phyloP scores from a whole-genome alignment of 2,113 vertebrate genomes.

The Aphyosemion australe region DNA sequence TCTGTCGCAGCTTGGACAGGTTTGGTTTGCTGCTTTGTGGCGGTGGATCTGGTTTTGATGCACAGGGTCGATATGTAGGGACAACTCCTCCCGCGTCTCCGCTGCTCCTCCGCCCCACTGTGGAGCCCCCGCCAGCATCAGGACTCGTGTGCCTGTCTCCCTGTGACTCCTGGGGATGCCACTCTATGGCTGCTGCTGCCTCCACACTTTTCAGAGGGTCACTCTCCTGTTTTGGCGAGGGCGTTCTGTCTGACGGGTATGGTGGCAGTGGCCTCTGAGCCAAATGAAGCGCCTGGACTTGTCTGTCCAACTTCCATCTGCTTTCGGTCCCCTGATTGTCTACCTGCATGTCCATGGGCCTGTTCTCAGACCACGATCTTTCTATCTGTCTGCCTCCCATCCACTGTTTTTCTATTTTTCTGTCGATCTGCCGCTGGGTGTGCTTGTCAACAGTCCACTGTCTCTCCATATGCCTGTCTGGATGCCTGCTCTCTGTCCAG shows the following conservation, averaged over 20 bases:
- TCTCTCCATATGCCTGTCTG: constrained; percentile 62
- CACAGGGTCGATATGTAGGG: constrained; percentile 24
- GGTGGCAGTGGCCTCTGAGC: constrained; percentile 71
- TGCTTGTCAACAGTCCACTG: constrained; percentile 75
- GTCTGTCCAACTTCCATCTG: constrained; percentile 63
- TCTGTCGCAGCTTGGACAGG: constrained; percentile 63
- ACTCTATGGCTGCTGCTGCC: constrained; percentile 31
- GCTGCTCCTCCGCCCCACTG: constrained; percentile 60
- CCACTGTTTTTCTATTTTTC: constrained; percentile 77
- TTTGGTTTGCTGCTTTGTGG: constrained; percentile 74
- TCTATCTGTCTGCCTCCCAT: constrained; percentile 70
- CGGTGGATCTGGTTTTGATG: constrained; percentile 70
- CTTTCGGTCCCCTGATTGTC: constrained; percentile 63
- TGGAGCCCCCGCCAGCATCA: constrained; percentile 29
- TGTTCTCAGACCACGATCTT: constrained; percentile 70
- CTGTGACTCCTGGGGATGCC: constrained; percentile 49
- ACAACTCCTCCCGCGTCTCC: constrained; percentile 33
- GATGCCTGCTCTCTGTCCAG: constrained; percentile 58
- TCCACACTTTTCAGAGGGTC: constrained; percentile 46
- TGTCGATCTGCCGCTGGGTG: constrained; percentile 76
- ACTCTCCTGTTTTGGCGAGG: constrained; percentile 60
- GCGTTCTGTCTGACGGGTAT: constrained; percentile 71
- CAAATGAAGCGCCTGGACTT: constrained; percentile 44
- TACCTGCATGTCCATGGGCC: constrained; percentile 45
- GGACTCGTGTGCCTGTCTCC: constrained; percentile 44